Conservation (phyloP, 2,113 vertebrate species). For the Copsychus sechellarum region DNA sequence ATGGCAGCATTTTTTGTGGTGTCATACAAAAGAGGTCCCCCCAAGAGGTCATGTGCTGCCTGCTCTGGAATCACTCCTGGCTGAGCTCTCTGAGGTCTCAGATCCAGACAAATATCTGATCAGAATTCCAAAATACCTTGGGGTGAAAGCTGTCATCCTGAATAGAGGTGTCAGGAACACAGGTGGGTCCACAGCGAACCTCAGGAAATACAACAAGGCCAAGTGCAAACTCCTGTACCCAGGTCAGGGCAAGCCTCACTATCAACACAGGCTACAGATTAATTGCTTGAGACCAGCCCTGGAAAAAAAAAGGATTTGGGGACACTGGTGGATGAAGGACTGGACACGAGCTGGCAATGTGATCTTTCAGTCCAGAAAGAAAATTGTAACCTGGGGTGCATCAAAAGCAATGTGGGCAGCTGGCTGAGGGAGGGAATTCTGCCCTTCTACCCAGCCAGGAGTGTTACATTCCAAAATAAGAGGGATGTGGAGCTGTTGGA, state of each 20-base stretch:
- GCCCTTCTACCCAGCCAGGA: neutral
- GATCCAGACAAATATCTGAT: neutral
- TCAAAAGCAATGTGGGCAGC: rapidly evolving
- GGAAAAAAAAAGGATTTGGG: neutral
- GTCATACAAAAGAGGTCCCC: neutral
- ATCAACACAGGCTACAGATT: neutral
- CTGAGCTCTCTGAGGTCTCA: neutral
- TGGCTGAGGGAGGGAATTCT: neutral
- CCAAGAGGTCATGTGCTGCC: rapidly evolving
- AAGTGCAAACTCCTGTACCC: neutral
- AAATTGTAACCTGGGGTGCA: neutral
- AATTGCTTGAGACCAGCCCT: neutral
- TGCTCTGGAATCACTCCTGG: neutral
- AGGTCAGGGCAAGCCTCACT: neutral
- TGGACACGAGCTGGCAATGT: neutral
- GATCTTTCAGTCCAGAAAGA: neutral
- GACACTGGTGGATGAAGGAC: neutral
- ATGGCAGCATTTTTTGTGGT: rapidly evolving
- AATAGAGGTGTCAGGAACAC: neutral
- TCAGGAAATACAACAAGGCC: neutral
- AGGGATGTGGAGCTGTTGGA: neutral
- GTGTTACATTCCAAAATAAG: neutral
- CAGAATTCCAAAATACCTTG: neutral
- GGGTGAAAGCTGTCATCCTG: neutral
- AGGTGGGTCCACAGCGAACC: neutral